Evolutionary conservation across 2,113 vertebrate genomes (phyloP).

Genomic region (Chunga burmeisteri): DNA sequence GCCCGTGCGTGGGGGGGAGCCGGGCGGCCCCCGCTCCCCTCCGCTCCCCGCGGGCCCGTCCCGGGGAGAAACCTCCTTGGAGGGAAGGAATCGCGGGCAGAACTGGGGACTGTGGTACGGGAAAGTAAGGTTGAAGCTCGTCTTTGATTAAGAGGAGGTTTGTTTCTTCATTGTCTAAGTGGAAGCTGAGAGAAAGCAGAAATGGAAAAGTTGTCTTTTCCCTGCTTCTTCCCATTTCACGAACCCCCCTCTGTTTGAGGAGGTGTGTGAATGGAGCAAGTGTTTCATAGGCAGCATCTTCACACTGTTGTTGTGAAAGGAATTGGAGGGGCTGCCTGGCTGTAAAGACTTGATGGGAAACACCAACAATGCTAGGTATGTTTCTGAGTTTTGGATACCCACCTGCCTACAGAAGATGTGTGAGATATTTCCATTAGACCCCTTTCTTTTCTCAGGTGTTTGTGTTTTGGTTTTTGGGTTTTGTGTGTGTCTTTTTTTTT

Average conservation of each 20-base stretch:
- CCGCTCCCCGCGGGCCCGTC: not conserved
- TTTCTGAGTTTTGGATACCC: not conserved
- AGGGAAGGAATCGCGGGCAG: not conserved
- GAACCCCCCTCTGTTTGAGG: not conserved
- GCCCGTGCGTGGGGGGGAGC: not conserved
- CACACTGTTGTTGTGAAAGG: not conserved
- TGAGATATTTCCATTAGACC: not conserved
- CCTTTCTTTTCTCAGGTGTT: not conserved
- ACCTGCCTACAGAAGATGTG: not conserved
- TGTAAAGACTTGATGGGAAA: not conserved
- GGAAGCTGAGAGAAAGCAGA: not conserved
- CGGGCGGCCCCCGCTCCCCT: not conserved
- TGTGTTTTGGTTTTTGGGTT: not conserved
- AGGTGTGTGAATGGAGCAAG: not conserved
- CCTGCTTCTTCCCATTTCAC: not conserved
- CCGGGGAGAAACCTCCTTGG: rapidly evolving
- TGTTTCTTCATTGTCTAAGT: not conserved
- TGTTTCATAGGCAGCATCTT: not conserved
- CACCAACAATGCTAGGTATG: rapidly evolving
- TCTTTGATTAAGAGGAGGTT: not conserved
- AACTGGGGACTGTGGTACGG: rapidly evolving
- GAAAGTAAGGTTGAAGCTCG: not conserved
- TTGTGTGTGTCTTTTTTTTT: not conserved
- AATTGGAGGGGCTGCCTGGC: not conserved
- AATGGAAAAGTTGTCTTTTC: not conserved